phyloP scores from a whole-genome alignment of 2,113 vertebrate species.

The Porphyrio hochstetteri region DNA sequence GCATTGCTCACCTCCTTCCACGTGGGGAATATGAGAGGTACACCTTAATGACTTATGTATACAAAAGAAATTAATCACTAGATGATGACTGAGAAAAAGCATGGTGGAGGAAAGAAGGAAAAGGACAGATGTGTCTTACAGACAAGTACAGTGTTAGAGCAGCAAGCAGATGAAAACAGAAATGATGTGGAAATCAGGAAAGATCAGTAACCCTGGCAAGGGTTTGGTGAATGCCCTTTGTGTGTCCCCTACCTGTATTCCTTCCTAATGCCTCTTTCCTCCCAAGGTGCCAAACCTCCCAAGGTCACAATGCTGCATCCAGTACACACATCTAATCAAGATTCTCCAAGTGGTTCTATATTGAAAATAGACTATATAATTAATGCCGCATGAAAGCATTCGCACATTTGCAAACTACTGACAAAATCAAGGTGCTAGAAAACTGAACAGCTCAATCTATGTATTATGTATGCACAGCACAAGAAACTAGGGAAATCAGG shows the following conservation, averaged over 20 bases:
- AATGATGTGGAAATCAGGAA: not conserved
- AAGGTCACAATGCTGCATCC: not conserved
- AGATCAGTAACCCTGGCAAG: not conserved
- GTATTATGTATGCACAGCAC: not conserved
- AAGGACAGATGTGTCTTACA: not conserved
- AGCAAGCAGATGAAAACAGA: not conserved
- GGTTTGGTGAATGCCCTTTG: not conserved
- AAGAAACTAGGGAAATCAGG: not conserved
- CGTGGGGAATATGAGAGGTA: not conserved
- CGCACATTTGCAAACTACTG: not conserved
- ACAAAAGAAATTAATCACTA: not conserved
- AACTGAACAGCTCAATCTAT: not conserved
- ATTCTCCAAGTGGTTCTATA: not conserved
- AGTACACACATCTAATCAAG: not conserved
- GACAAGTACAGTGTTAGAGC: not conserved
- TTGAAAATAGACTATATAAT: not conserved
- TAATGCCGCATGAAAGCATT: not conserved
- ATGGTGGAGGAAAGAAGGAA: not conserved
- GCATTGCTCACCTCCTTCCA: not conserved
- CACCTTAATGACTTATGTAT: not conserved
- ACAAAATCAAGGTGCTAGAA: not conserved
- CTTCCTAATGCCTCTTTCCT: not conserved
- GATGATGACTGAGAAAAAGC: not conserved
- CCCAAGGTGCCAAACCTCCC: not conserved
- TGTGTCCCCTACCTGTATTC: not conserved